Evolutionary conservation across 2,888 invertebrate genomes (phyloP), one percentile per base, ranked within the genome.

Genomic region (Nipponacmea schrenckii): DNA sequence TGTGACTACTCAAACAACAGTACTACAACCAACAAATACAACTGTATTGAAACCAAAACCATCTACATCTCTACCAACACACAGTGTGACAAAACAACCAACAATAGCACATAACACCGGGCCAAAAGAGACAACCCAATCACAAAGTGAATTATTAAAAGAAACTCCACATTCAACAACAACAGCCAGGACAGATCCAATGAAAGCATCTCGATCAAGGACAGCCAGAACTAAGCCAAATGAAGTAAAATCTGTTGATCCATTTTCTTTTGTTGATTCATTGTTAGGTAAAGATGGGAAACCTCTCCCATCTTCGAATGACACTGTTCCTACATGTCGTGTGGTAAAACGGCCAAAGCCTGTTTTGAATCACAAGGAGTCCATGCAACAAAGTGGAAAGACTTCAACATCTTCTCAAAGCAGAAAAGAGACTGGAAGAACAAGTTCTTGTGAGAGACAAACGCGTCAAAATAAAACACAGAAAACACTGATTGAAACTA

Each of bases 191-290:
- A 5, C 39, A 39, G 56, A 8, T 2, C n/a, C 20, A 24, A 24
- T 14, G 14, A 56, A 24, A 56, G 12, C 24, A 20, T 24, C 20
- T 5, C 56, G 56, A 20, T 24, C 56, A 56, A 20, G 56, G 24
- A 24, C 56, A 68, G n/a, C 31, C 44, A 44, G 12, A 26, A 20
- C 62, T 15, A 31, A 27, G 17, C 44, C 50, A 24, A 26, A 15
- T 24, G 62, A 62, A 31, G 20, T 20, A 46, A 66, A n/a, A 8
- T 46, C 27, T 31, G 20, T 45, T 17, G 70, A 71, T 46, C 70
- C 66, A 27, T 71, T 71, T 62, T 67, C 67, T 15, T 71, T 71
- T 63, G 70, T 71, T 15, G 67, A 67, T 20, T 62, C 50, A 17
- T 14, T 71, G 62, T 17, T 71, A 20, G 48, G n/a, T 8, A 66